Base-by-base conservation (phyloP, 2,888 invertebrate genomes). In the Choreutis nemorana region DNA sequence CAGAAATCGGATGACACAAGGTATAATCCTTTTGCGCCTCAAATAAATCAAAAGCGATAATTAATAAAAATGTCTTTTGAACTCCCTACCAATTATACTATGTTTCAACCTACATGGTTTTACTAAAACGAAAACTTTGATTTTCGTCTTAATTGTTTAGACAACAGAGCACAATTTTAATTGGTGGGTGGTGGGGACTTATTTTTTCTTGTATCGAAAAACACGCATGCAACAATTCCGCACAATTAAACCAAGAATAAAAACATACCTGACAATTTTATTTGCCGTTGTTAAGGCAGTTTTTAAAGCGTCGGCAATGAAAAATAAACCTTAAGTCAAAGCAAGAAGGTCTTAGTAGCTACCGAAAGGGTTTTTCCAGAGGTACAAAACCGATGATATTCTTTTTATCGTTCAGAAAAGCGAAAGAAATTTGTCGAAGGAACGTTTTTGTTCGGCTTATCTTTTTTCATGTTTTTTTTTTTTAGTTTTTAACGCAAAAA, bases 351-450 rank as follows among this genome's bases (percentile, higher is more conserved):
- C 5, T 18, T 5, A 18, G 5, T 6, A 6, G 18, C 8, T 18
- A 6, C 8, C 5, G 8, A 8, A 18, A 18, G 8, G 4, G 4
- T 18, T 6, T 18, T 18, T 18, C 8, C 18, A 8, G 8, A 18
- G 18, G 5, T 8, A 18, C 18, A 18, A 8, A 6, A 18, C 8
- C 8, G 18, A 18, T 18, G 23, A 10, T 3, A 12, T 21, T 26
- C 13, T 23, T 11, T 7, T 13, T 7, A 47, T 45, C 44, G 55
- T 50, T 53, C 59, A 55, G 66, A 61, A 64, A 62, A 61, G 59
- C 65, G 57, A 62, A 72, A 72, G 68, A 73, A 75, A 73, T 73
- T 73, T 73, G 73, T 73, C 71, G 56, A 48, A 29, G 42, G 47
- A 44, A 40, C 46, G 44, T 54, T 56, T 26, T 26, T 23, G 23